These are phyloP conservation scores for Propithecus perrieri DNA, from an alignment of 2,797 vertebrate genomes.

Conservation along the genomic window DNA sequence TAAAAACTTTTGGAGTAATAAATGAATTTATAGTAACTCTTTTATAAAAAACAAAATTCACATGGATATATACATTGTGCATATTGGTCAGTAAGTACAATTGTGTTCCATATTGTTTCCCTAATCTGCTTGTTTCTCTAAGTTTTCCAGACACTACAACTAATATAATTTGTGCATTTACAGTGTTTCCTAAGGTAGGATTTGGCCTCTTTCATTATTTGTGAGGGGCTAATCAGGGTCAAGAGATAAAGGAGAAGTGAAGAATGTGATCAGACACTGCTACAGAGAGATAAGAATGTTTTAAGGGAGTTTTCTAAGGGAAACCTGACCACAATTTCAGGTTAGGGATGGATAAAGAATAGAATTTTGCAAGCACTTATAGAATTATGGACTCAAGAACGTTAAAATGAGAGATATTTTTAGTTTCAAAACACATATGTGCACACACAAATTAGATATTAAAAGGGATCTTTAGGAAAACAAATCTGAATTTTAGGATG, in stretches of 20 bases:
- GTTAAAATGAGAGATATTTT: not conserved
- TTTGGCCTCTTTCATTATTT: not conserved
- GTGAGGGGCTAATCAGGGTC: conserved; percentile 5
- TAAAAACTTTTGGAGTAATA: not conserved
- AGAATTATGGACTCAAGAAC: not conserved
- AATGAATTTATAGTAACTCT: not conserved
- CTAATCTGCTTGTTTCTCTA: not conserved
- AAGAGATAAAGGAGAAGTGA: conserved; percentile 21
- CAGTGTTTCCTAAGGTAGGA: not conserved
- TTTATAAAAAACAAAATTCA: not conserved
- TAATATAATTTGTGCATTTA: not conserved
- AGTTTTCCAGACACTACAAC: not conserved
- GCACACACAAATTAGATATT: not conserved
- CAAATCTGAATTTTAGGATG: not conserved
- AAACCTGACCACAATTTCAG: not conserved
- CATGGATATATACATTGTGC: not conserved
- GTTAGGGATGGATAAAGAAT: not conserved
- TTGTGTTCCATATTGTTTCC: not conserved
- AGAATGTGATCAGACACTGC: not conserved
- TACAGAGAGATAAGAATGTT: not conserved
- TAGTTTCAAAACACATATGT: not conserved
- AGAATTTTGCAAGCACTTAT: not conserved
- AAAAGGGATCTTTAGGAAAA: not conserved
- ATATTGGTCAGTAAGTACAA: fast-evolving
- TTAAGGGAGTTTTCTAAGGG: not conserved